phyloP scores from a whole-genome alignment of 1,140 invertebrate genomes.

The Eciton burchellii region DNA sequence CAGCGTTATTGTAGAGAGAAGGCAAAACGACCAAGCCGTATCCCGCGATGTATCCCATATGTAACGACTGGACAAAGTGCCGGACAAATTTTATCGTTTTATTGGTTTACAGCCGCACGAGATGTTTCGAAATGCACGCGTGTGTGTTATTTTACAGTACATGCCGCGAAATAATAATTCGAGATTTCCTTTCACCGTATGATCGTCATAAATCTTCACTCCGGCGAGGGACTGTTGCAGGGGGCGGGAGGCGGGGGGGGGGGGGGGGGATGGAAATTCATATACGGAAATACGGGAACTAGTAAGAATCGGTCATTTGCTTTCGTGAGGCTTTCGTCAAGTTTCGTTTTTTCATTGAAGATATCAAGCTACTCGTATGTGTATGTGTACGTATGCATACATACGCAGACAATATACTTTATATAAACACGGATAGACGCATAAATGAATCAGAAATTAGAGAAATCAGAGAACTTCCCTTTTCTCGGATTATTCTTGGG shows the following conservation, averaged over 20 bases:
- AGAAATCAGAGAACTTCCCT: not conserved
- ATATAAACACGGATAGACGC: no score
- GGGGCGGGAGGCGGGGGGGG: no score
- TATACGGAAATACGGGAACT: not conserved
- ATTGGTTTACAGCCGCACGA: slow-evolving; percentile 72
- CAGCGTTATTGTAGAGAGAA: slow-evolving; percentile 41
- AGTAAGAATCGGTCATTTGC: not conserved
- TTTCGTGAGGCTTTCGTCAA: not conserved
- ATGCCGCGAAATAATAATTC: slow-evolving; percentile 30
- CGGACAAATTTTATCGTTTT: slow-evolving; percentile 74
- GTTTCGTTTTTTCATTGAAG: slow-evolving; percentile 8
- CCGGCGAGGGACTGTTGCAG: not conserved
- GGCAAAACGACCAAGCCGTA: slow-evolving; percentile 15
- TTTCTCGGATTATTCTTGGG: not conserved
- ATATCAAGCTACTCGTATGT: not conserved
- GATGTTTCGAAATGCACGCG: slow-evolving; percentile 27
- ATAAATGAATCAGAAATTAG: no score
- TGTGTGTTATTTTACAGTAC: slow-evolving; percentile 2
- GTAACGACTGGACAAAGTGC: slow-evolving; percentile 57
- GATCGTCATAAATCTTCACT: slow-evolving; percentile 24
- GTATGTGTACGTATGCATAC: not conserved
- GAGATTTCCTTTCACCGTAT: not conserved
- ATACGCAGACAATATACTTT: not conserved
- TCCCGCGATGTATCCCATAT: not conserved
- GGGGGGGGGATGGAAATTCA: no score